These are phyloP conservation scores for Uropetala carovei DNA, from an alignment of 2,888 invertebrate genomes.

Conservation along the genomic window DNA sequence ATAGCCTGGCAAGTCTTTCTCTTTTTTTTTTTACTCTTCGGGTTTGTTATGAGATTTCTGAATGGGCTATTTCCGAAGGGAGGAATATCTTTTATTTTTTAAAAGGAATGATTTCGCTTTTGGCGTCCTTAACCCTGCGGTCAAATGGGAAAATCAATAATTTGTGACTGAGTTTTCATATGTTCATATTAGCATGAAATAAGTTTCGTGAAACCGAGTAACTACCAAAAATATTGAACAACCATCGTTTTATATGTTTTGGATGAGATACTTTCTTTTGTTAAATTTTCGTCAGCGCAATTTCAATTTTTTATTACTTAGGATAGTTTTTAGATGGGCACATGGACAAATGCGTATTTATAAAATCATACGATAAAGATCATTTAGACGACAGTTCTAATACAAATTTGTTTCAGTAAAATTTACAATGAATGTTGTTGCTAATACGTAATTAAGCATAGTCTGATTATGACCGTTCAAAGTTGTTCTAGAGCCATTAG, in stretches of 20 bases:
- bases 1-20: background rate
- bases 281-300: no score
- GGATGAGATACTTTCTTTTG: no score
- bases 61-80: background rate
- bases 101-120: background rate
- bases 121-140: background rate
- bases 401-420: background rate
- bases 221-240: no score
- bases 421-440: background rate
- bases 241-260: no score
- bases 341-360: no score
- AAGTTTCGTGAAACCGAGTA: no score
- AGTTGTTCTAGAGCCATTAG: background rate
- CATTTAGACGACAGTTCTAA: background rate
- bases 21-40: background rate
- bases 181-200: no score
- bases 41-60: background rate
- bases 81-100: background rate
- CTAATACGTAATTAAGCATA: background rate
- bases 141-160: background rate
- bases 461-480: background rate
- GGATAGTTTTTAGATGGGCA: no score
- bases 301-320: no score
- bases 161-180: background rate
- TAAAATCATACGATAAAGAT: no score